Evolutionary conservation across 2,888 invertebrate species (phyloP).

Genomic region (Beris chalybata): DNA sequence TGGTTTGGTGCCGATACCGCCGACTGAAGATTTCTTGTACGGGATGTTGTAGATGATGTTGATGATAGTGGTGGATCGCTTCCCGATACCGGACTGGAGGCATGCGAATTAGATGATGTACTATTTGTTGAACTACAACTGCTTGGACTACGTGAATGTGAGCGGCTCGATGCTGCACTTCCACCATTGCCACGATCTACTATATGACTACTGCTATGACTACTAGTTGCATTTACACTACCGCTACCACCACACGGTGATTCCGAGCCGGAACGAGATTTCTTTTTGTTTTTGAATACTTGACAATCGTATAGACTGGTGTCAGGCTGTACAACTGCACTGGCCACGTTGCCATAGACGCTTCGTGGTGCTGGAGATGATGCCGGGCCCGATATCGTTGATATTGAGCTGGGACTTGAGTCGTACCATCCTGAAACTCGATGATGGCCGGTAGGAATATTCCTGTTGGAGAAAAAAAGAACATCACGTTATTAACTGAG

Average conservation of each 20-base stretch:
- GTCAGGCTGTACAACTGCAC: conserved; percentile 47
- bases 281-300: conserved; percentile 51
- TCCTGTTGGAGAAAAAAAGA: conserved; percentile 39
- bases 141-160: conserved; percentile 59
- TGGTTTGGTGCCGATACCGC: conserved; percentile 55
- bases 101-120: conserved; percentile 55
- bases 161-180: conserved; percentile 60
- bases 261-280: conserved; percentile 59
- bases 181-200: conserved; percentile 49
- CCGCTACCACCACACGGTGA: conserved; percentile 56
- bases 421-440: conserved; percentile 57
- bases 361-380: conserved; percentile 47
- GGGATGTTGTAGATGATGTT: conserved; percentile 43
- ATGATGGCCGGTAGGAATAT: conserved; percentile 46
- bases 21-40: conserved; percentile 59
- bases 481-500: too few relatives aligned
- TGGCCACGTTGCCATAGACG: conserved; percentile 50
- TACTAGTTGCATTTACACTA: conserved; percentile 49
- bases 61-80: conserved; percentile 46
- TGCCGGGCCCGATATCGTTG: conserved; percentile 32
- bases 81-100: conserved; percentile 54
- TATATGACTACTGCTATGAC: conserved; percentile 43
- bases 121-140: conserved; percentile 57
- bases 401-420: conserved; percentile 50
- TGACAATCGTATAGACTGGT: conserved; percentile 43